Percentiles rank a stretch among this genome's conserved stretches.
These are phyloP conservation scores for Phasia obesa DNA, from an alignment of 2,888 invertebrate genomes.

Conservation along the genomic window DNA sequence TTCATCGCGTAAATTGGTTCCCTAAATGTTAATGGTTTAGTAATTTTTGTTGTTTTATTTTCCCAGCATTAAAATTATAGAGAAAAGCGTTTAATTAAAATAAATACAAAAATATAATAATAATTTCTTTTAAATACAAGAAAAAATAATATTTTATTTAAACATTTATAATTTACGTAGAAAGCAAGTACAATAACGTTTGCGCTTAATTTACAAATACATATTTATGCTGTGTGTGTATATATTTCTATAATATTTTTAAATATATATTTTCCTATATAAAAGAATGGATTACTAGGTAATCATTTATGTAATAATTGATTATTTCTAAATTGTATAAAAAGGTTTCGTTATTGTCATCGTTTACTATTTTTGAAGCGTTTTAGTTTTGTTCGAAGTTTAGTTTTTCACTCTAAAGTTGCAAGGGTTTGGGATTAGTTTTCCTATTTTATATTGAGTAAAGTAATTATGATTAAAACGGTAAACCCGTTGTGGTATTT, in stretches of 20 bases:
- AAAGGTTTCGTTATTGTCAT: conserved; percentile 70
- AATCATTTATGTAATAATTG: conserved; percentile 36
- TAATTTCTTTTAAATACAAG: too few species aligned
- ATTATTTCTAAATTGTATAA: conserved; percentile 48
- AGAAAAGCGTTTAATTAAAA: background rate
- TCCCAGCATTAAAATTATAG: background rate
- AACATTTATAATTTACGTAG: background rate
- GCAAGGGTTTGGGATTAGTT: conserved; percentile 11
- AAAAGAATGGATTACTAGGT: conserved; percentile 48
- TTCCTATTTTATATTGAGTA: background rate
- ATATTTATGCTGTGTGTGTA: too few species aligned
- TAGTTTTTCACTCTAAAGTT: conserved; percentile 62
- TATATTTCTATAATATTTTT: too few species aligned
- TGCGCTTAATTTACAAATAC: conserved; percentile 1
- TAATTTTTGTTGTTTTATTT: background rate
- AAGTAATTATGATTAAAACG: conserved; percentile 43
- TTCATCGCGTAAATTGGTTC: too few species aligned
- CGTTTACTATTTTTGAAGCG: conserved; percentile 66
- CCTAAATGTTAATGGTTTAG: too few species aligned
- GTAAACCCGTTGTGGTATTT: conserved; percentile 76
- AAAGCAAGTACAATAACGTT: background rate
- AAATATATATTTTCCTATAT: background rate
- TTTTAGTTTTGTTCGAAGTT: conserved; percentile 60
- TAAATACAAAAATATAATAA: background rate
- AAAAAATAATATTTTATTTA: background rate